Evolutionary conservation across 2,888 invertebrate genomes (phyloP).

Genomic region (Synergus itoensis): DNA sequence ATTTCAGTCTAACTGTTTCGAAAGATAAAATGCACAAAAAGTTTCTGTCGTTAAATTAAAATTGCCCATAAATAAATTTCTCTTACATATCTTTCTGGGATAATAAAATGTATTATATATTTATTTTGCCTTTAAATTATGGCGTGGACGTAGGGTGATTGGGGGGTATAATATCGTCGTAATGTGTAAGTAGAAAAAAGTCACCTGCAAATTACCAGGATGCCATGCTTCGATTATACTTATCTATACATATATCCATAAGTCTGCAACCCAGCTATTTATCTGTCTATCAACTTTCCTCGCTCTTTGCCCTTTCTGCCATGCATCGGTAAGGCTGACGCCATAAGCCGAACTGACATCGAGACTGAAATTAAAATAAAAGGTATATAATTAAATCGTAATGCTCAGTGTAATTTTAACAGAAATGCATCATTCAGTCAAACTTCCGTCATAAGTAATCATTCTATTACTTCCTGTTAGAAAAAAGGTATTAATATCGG

Average conservation of each 20-base stretch:
- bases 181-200: neutral
- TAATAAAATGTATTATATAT: neutral
- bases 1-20: neutral
- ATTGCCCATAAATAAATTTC: neutral
- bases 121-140: neutral
- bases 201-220: slow-evolving; percentile 19
- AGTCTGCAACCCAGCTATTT: slow-evolving; percentile 21
- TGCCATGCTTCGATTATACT: slow-evolving; percentile 1
- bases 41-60: neutral
- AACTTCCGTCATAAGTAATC: neutral
- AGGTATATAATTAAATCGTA: slow-evolving; percentile 19
- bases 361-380: neutral
- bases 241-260: slow-evolving; percentile 27
- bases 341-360: slow-evolving; percentile 29
- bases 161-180: neutral
- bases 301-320: slow-evolving; percentile 29
- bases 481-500: neutral
- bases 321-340: slow-evolving; percentile 1
- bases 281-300: slow-evolving; percentile 32
- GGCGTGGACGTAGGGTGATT: neutral
- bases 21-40: neutral
- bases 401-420: neutral
- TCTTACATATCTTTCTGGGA: neutral
- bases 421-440: neutral
- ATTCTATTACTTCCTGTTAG: neutral